These are phyloP conservation scores for Micromussa lordhowensis DNA, from an alignment of 92 coral and sea anemone genomes.

Conservation along the genomic window DNA sequence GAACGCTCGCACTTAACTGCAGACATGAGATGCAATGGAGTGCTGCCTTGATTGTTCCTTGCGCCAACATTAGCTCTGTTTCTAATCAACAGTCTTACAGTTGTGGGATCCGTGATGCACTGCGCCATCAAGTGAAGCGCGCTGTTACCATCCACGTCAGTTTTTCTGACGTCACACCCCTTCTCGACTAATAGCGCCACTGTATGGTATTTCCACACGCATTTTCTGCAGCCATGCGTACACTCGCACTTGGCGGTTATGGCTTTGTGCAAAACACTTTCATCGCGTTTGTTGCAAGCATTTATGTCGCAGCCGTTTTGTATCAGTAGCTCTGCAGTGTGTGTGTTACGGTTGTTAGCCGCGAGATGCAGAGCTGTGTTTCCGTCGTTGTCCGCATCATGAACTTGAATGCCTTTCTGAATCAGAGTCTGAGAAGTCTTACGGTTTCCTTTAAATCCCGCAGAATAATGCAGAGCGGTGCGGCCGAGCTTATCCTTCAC, in stretches of 20 bases:
- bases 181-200: conserved; percentile 76
- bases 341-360: conserved; percentile 75
- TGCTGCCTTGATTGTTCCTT: conserved; percentile 74
- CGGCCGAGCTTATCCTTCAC: conserved; percentile 53
- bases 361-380: conserved; percentile 82
- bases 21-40: conserved; percentile 74
- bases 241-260: conserved; percentile 80
- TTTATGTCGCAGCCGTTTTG: conserved; percentile 62
- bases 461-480: conserved; percentile 79
- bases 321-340: conserved; percentile 73
- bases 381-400: conserved; percentile 65
- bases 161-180: conserved; percentile 62
- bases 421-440: conserved; percentile 68
- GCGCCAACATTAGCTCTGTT: conserved; percentile 72
- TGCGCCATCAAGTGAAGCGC: conserved; percentile 81
- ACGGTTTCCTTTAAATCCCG: conserved; percentile 77
- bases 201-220: conserved; percentile 86
- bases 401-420: conserved; percentile 66
- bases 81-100: conserved; percentile 74
- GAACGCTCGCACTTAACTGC: conserved; percentile 77
- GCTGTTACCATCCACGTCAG: conserved; percentile 77
- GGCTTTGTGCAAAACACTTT: conserved; percentile 78
- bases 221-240: conserved; percentile 82
- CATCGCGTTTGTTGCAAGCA: conserved; percentile 56
- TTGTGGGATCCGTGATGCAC: conserved; percentile 76